These are phyloP conservation scores for Athetis lepigone DNA, from an alignment of 2,888 invertebrate genomes.

Conservation along the genomic window DNA sequence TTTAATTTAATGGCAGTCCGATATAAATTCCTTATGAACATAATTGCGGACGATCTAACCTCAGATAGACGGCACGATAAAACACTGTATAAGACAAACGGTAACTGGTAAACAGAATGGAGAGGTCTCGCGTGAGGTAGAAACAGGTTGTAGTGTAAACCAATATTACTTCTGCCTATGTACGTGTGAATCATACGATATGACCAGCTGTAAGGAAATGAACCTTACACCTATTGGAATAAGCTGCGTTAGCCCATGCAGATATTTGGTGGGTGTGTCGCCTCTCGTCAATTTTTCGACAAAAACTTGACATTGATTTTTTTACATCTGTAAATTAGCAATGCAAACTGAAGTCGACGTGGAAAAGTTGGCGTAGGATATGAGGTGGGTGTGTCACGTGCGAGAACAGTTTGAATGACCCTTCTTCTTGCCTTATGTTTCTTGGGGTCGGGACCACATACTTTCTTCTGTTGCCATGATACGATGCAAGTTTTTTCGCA, in stretches of 20 bases:
- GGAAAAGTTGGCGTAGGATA: not conserved
- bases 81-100: slow-evolving; percentile 74
- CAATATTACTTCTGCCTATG: slow-evolving; percentile 51
- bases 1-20: slow-evolving; percentile 71
- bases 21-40: slow-evolving; percentile 77
- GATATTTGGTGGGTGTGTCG: slow-evolving; percentile 75
- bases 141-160: slow-evolving; percentile 75
- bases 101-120: slow-evolving; percentile 72
- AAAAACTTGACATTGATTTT: slow-evolving; percentile 60
- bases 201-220: slow-evolving; percentile 56
- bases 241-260: slow-evolving; percentile 36
- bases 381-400: slow-evolving; percentile 40
- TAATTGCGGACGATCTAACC: slow-evolving; percentile 61
- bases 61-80: slow-evolving; percentile 72
- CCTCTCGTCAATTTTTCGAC: slow-evolving; percentile 35
- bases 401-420: slow-evolving; percentile 4
- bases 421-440: no score
- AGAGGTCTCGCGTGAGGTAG: slow-evolving; percentile 69
- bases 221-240: slow-evolving; percentile 62
- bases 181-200: slow-evolving; percentile 39
- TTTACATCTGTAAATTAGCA: slow-evolving; percentile 35
- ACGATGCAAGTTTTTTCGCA: not conserved
- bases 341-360: slow-evolving; percentile 8
- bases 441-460: no score
- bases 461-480: no score